Base-by-base conservation (phyloP, 2,797 vertebrate genomes). In the Tauraco hartlaubi region DNA sequence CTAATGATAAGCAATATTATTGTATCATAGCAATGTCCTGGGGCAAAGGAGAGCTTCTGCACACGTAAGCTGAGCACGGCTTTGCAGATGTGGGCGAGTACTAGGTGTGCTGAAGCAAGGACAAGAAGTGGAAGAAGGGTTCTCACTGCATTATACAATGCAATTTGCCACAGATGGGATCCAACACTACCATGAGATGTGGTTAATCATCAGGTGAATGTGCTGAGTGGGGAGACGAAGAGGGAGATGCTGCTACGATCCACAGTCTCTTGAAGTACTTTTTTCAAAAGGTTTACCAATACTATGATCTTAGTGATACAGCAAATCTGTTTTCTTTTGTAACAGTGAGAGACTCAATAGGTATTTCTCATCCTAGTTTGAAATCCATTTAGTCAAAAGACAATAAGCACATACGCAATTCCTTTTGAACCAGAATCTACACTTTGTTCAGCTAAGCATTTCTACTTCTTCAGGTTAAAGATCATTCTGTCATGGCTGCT, bases 61-160 rank as follows among this genome's bases (percentile, higher is more conserved):
- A 52, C 11, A 49, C 0, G 0, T 22, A 48, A 79, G 3, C 9
- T 69, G 18, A 85, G 52, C 1, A 1, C 3, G 6, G 19, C n/a
- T 82, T 49, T 85, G 48, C 48, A 55, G 56, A 37, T 56, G 28
- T 44, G 7, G 33, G 35, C 19, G 54, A 84, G 33, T 35, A 35
- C 35, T 12, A 37, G 55, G 21, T 26, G 21, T 35, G 15, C 33
- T 83, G 64, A 59, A 71, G 46, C 25, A 77, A 85, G 39, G 49
- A 74, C 9, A 73, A 78, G 29, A 21, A 93, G 19, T 39, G 9
- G 44, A 87, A 79, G 37, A 80, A 95, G 25, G 18, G 11, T 44
- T 82, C 25, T 71, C 15, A 20, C 44, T 56, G 59, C 75, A 54
- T 66, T 64, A n/a, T 13, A 61, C 28, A 76, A 51, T 6, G 20